Conservation (phyloP, 2,888 invertebrate species). For the Ectropis crepuscularia region DNA sequence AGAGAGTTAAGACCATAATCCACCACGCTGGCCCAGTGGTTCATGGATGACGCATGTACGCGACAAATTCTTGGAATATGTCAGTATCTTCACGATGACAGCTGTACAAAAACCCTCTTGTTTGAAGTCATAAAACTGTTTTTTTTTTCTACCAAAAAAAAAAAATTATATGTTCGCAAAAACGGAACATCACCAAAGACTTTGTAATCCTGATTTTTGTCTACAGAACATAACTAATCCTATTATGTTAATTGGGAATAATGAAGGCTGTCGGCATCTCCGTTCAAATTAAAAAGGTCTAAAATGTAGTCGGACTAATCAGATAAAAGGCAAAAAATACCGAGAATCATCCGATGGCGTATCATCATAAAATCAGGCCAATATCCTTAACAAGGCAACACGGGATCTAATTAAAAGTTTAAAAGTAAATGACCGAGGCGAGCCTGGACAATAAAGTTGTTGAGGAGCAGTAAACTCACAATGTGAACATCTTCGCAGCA, state of each 20-base stretch:
- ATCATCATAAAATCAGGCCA: slow-evolving; percentile 63
- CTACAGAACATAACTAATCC: slow-evolving; percentile 8
- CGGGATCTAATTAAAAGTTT: slow-evolving; percentile 73
- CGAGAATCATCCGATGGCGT: slow-evolving; percentile 52
- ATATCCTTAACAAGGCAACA: slow-evolving; percentile 70
- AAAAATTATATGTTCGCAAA: too few species aligned
- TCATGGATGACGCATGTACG: too few species aligned
- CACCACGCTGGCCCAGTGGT: too few species aligned
- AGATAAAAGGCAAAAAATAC: slow-evolving; percentile 50
- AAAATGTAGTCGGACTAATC: slow-evolving; percentile 36
- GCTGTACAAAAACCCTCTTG: too few species aligned
- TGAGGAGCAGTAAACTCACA: slow-evolving; percentile 58
- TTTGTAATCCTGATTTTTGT: slow-evolving; percentile 1
- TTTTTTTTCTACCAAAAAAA: too few species aligned
- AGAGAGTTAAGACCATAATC: too few species aligned
- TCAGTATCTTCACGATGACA: too few species aligned
- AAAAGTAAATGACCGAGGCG: slow-evolving; percentile 62
- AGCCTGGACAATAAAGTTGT: slow-evolving; percentile 65
- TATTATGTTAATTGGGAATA: slow-evolving; percentile 19
- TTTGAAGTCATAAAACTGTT: too few species aligned
- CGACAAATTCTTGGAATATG: too few species aligned
- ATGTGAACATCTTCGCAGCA: slow-evolving; percentile 47
- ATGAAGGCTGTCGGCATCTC: slow-evolving; percentile 18
- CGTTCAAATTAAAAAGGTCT: slow-evolving; percentile 26
- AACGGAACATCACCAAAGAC: background rate